Percentiles rank a stretch among this genome's conserved stretches.
Conservation (phyloP, 2,797 vertebrate species). For the Buceros bicornis region DNA sequence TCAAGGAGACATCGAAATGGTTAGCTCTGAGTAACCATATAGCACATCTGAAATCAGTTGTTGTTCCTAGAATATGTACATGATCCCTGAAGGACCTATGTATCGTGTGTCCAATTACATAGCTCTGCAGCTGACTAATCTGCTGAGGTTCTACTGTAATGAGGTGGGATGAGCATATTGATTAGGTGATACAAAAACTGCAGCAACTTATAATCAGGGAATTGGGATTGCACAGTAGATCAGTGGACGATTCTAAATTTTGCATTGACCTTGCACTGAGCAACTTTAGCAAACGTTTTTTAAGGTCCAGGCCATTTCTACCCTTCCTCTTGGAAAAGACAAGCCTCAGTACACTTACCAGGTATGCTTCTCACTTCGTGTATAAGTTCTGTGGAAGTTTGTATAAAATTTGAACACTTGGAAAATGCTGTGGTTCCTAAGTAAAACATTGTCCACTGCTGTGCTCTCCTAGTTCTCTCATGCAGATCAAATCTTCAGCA, state of each 20-base stretch:
- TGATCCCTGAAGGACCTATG: background rate
- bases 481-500: background rate
- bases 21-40: background rate
- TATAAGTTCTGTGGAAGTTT: background rate
- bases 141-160: background rate
- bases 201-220: background rate
- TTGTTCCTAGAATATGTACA: accelerated
- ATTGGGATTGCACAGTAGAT: background rate
- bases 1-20: background rate
- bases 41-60: background rate
- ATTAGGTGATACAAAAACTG: background rate
- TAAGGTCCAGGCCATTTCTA: background rate
- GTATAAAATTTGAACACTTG: background rate
- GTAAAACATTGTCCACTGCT: background rate
- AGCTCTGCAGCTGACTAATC: background rate
- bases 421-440: background rate
- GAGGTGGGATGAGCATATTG: background rate
- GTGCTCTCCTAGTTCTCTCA: background rate
- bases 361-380: background rate
- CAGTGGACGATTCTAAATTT: background rate
- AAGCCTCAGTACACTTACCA: background rate
- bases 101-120: background rate
- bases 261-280: background rate
- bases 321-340: background rate
- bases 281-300: background rate